Conservation (phyloP, 64 coral and sea anemone species). For the Orbicella faveolata region DNA sequence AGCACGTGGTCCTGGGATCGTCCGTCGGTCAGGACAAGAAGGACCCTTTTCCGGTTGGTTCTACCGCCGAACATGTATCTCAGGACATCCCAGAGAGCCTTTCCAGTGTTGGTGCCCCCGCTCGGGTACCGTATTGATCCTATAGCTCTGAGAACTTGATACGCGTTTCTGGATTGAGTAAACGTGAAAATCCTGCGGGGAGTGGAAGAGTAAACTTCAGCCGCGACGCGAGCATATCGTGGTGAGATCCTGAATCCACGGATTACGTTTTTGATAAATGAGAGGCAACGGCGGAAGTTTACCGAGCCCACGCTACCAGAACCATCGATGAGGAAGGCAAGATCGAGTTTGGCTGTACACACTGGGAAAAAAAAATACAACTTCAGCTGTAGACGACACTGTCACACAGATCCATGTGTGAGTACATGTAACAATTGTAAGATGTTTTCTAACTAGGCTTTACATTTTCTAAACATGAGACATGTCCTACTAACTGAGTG, state of each 20-base stretch:
- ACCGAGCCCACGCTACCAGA: slow-evolving; percentile 56
- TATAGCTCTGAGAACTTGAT: slow-evolving; percentile 55
- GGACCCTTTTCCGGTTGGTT: slow-evolving; percentile 2
- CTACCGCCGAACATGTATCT: slow-evolving; percentile 27
- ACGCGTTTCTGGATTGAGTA: slow-evolving; percentile 15
- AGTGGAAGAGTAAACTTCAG: slow-evolving; percentile 50
- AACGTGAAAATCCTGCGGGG: slow-evolving; percentile 48
- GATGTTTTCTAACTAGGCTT: too few relatives aligned
- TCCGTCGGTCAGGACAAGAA: slow-evolving; percentile 51
- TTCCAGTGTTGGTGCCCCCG: slow-evolving; percentile 51
- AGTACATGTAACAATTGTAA: too few relatives aligned
- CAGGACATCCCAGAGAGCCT: slow-evolving; percentile 45
- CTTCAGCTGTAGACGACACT: background rate
- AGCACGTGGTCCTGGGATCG: slow-evolving; percentile 31
- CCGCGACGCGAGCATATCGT: slow-evolving; percentile 53
- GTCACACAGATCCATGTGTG: too few relatives aligned
- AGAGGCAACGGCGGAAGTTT: slow-evolving; percentile 67
- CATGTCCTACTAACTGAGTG: too few relatives aligned
- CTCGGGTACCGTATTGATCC: slow-evolving; percentile 45
- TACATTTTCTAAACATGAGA: too few relatives aligned
- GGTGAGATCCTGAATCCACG: slow-evolving; percentile 57
- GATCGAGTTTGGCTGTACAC: slow-evolving; percentile 66
- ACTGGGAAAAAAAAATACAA: slow-evolving; percentile 28
- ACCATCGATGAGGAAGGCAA: slow-evolving; percentile 80
- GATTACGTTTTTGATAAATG: slow-evolving; percentile 65